A percentile compares a stretch with the other conserved stretches of the same genome.
Conservation (phyloP, 1,140 invertebrate genomes). For the Camponotus floridanus region DNA sequence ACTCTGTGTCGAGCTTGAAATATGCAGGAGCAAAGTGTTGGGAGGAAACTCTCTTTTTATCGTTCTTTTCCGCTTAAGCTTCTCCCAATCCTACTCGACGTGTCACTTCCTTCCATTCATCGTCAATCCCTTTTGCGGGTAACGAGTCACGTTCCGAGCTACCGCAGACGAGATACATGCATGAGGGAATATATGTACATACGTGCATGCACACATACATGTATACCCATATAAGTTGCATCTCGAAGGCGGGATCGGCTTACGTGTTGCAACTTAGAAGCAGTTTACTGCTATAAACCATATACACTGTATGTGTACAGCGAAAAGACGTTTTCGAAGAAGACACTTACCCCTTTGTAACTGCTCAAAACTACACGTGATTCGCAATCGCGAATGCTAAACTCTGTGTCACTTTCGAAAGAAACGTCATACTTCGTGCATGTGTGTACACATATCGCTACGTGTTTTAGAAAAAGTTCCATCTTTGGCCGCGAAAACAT, state of each 20-base stretch:
- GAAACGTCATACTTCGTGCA: not conserved
- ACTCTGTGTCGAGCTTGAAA: constrained; percentile 21
- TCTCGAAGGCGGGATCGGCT: constrained; percentile 77
- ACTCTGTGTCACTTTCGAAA: not conserved
- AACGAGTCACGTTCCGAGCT: constrained; percentile 80
- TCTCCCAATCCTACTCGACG: constrained; percentile 67
- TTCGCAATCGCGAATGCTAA: not conserved
- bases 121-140: constrained; percentile 79
- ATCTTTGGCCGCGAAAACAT: not conserved
- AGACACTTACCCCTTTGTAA: constrained; percentile 3
- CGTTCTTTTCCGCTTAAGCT: constrained; percentile 30
- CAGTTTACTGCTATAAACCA: constrained; percentile 78
- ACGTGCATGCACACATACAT: not conserved
- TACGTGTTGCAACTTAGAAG: constrained; percentile 80
- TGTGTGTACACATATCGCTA: not conserved
- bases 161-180: constrained; percentile 60
- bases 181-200: not conserved
- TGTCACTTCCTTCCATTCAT: constrained; percentile 71
- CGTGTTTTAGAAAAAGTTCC: not conserved
- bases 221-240: constrained; percentile 58
- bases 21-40: constrained; percentile 28
- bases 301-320: constrained; percentile 36
- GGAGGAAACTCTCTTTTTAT: constrained; percentile 47
- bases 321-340: constrained; percentile 52
- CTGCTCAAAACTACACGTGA: constrained; percentile 15